Conservation (phyloP, 2,888 invertebrate genomes). For the Aproaerema taeniolella region DNA sequence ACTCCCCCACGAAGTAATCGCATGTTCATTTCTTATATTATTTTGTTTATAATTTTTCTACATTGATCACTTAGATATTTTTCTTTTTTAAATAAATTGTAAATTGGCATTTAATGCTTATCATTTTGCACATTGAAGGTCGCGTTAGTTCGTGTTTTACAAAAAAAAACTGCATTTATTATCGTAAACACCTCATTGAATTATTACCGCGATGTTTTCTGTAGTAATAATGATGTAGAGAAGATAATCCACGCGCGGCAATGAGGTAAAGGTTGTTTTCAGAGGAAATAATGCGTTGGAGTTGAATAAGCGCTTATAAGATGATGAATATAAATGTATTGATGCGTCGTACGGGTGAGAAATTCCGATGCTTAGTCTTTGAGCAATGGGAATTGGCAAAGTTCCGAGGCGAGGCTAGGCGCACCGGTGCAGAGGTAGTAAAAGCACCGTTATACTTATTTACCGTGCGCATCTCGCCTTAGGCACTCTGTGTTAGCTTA, state of each 20-base stretch:
- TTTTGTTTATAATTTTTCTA: no score
- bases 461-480: slow-evolving; percentile 71
- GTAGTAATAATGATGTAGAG: no score
- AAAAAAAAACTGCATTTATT: slow-evolving; percentile 23
- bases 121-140: slow-evolving; percentile 21
- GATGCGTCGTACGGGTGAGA: slow-evolving; percentile 62
- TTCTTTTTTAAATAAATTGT: no score
- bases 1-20: no score
- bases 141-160: slow-evolving; percentile 26
- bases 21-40: no score
- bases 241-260: slow-evolving; percentile 28
- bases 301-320: slow-evolving; percentile 29
- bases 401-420: slow-evolving; percentile 44
- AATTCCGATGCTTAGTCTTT: slow-evolving; percentile 64
- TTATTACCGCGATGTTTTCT: slow-evolving; percentile 18
- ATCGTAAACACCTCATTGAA: slow-evolving; percentile 21
- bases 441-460: slow-evolving; percentile 73
- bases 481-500: slow-evolving; percentile 52
- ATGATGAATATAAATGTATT: slow-evolving; percentile 57
- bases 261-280: slow-evolving; percentile 37
- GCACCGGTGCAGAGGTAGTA: slow-evolving; percentile 62
- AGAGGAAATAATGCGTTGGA: slow-evolving; percentile 21
- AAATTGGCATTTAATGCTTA: no score
- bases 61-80: no score
- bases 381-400: slow-evolving; percentile 73